A percentile compares a stretch with the other conserved stretches of the same genome.
Conservation (phyloP, 2,888 invertebrate genomes). For the Palloptera scutellata region DNA sequence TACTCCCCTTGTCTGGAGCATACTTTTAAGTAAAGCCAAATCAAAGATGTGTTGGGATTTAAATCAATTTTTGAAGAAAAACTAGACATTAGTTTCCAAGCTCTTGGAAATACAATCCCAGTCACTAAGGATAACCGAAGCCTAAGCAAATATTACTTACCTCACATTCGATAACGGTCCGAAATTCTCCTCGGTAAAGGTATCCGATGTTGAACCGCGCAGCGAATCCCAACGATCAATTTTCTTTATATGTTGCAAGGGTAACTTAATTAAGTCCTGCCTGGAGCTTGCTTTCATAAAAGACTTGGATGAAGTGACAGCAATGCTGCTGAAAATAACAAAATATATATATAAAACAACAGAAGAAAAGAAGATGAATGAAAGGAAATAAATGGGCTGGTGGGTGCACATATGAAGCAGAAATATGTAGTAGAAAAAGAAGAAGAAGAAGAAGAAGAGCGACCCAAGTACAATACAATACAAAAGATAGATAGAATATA, state of each 20-base stretch:
- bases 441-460: not conserved
- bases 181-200: constrained; percentile 84
- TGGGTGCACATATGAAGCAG: constrained; percentile 1
- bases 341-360: constrained; percentile 4
- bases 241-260: constrained; percentile 73
- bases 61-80: no score
- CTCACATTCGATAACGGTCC: constrained; percentile 92
- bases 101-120: no score
- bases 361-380: constrained; percentile 18
- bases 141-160: constrained; percentile 63
- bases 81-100: no score
- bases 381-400: constrained; percentile 1
- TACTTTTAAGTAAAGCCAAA: no score
- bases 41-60: no score
- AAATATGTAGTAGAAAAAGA: no score
- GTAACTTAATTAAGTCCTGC: constrained; percentile 74
- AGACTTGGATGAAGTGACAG: constrained; percentile 80
- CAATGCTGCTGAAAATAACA: constrained; percentile 65
- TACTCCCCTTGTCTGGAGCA: no score
- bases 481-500: constrained; percentile 2
- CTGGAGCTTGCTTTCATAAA: constrained; percentile 92
- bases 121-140: no score
- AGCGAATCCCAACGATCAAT: constrained; percentile 73
- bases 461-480: constrained; percentile 18
- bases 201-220: constrained; percentile 80